Base-by-base conservation (phyloP, 2,888 invertebrate species). In the Cheilosia pagana region DNA sequence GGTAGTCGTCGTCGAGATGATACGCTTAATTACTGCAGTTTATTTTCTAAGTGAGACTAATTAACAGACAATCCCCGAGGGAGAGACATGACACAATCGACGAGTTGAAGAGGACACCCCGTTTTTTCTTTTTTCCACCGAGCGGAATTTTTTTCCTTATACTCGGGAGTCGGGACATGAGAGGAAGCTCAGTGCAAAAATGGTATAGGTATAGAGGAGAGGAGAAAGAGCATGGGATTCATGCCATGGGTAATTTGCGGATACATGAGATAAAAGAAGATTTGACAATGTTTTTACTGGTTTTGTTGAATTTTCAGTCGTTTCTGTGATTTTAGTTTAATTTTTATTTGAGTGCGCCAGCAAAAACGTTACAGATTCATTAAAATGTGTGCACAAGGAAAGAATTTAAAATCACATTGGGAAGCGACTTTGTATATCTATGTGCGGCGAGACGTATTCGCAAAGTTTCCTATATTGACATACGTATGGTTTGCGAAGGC, bases 1-100 rank as follows among this genome's bases (percentile, higher is more conserved):
- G 83, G 88, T 87, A 76, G 77, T 77, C 87, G 63, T 77, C 87
- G 63, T 85, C 72, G 85, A 86, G 88, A 88, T 87, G 87, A 87
- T 87, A 87, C 88, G 88, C 90, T 90, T 91, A 91, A 91, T 91
- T 91, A 90, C 91, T 91, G 90, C 91, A 90, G 91, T 90, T 91
- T 91, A 91, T 91, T 91, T 91, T 90, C 91, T 90, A 90, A 91
- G 91, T 91, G 90, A 90, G 90, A 91, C 91, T 91, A 91, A 91
- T 91, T 91, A 91, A 90, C 90, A 89, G 90, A 87, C 89, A 88
- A 89, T 90, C 90, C 89, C 68, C 72, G 72, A 86, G 76, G 83
- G 86, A 76, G 52, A 71, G 71, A 81, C 85, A 81, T 75, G 75
- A 81, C 60, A 85, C 75, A 85, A 81, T 81, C 67, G 60, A 35